Evolutionary conservation across 2,113 vertebrate species (phyloP), one percentile per base, ranked within the genome.

Genomic region (Cardinalis cardinalis): DNA sequence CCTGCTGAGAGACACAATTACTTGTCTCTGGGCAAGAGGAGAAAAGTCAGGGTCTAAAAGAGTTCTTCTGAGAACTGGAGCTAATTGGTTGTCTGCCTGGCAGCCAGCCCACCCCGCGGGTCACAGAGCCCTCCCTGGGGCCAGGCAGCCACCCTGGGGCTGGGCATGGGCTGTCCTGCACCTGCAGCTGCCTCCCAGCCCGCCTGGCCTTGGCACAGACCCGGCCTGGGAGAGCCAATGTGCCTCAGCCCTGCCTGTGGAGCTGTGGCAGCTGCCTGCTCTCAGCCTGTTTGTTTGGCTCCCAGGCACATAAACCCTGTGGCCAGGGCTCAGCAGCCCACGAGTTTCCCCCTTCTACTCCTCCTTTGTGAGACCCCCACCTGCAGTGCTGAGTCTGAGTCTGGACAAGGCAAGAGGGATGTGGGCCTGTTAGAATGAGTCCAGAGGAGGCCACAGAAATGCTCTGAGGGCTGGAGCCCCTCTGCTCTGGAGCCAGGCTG

Each of bases 11-110:
- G 88, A 59, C 82, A 92, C 93, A 88, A 86, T 90, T 81, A 56
- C 94, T 91, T 88, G 85, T 85, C 88, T 93, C 90, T 91, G 80
- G 88, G 95, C 90, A 92, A 86, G 64, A 90, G 82, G 75, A 88
- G 85, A 88, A 85, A 80, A 94, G 88, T 92, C 94, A 92, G 89
- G 93, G 64, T 89, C 75, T 87, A 80, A 79, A 92, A 94, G 88
- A 92, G 84, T 9, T 8, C 41, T 94, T 92, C 87, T 55, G 61
- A 93, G 90, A 92, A 83, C 65, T 68, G 83, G 40, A 94, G 93
- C 88, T 94, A 89, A 87, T 86, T 88, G 92, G 88, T 91, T 58
- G 75, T 85, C 87, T 91, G 89, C 79, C 55, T 95, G 95, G 93
- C 81, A 58, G 59, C 53, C 49, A 7, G 43, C 84, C 89, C 53